phyloP scores from a whole-genome alignment of 2,797 vertebrate species.

The Novumbra hubbsi region DNA sequence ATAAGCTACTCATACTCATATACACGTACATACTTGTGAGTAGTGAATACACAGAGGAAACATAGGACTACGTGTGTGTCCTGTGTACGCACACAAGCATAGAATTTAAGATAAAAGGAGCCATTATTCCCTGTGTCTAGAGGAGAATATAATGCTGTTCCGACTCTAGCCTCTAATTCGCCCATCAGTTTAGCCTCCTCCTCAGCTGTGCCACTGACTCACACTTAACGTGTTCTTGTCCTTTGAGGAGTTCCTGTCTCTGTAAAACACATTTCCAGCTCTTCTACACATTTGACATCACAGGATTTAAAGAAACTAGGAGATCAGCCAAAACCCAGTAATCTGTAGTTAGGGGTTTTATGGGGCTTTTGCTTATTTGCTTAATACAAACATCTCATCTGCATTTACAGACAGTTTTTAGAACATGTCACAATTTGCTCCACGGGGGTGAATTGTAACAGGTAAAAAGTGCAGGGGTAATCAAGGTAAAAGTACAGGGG shows the following conservation, averaged over 20 bases:
- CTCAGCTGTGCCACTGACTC: neutral
- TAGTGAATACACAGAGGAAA: neutral
- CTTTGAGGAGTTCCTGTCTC: neutral
- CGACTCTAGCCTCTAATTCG: neutral
- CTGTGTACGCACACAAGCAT: neutral
- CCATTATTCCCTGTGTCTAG: neutral
- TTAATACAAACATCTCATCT: too few relatives aligned
- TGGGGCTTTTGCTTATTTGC: too few relatives aligned
- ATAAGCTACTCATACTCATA: neutral
- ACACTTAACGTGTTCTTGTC: neutral
- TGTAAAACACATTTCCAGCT: too few relatives aligned
- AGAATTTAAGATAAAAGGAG: neutral
- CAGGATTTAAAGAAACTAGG: too few relatives aligned
- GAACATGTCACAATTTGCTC: too few relatives aligned
- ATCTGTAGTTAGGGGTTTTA: too few relatives aligned
- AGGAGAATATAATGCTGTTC: neutral
- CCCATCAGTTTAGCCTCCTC: neutral
- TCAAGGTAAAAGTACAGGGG: too few relatives aligned
- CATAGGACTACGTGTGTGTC: neutral
- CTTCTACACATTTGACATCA: too few relatives aligned
- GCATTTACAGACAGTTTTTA: too few relatives aligned
- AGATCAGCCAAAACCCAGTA: too few relatives aligned
- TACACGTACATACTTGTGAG: neutral
- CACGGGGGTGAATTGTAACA: too few relatives aligned
- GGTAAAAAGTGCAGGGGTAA: too few relatives aligned